Evolutionary conservation across 2,888 invertebrate species (phyloP).

Genomic region (Meteorus cinctellus): DNA sequence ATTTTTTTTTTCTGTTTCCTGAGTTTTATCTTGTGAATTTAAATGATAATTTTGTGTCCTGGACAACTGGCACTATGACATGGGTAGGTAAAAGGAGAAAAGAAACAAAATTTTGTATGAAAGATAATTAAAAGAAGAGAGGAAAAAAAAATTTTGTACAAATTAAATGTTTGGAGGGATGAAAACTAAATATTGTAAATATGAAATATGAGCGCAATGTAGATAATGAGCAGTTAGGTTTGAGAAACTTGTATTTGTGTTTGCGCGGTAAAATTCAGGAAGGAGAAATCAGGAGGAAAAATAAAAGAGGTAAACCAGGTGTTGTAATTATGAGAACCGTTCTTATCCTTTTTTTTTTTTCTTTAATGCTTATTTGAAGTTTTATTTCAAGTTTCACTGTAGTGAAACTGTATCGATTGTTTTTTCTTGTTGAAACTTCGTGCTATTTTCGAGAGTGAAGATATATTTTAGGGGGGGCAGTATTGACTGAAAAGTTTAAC

Average conservation of each 20-base stretch:
- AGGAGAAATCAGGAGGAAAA: neutral
- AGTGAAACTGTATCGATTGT: too few relatives aligned
- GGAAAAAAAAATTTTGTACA: neutral
- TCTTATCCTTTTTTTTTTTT: too few relatives aligned
- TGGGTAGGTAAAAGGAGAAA: conserved; percentile 2
- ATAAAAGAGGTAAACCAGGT: neutral
- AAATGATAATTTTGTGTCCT: neutral
- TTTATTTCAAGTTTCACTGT: too few relatives aligned
- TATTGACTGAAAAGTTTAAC: conserved; percentile 26
- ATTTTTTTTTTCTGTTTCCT: neutral
- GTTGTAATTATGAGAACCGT: too few relatives aligned
- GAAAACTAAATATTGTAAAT: neutral
- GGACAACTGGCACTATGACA: neutral
- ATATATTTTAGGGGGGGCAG: neutral
- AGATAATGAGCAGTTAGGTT: neutral
- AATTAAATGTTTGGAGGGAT: neutral
- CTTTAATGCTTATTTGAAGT: too few relatives aligned
- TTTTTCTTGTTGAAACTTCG: neutral
- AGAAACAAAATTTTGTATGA: neutral
- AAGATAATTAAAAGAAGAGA: too few relatives aligned
- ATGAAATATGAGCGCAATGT: too few relatives aligned
- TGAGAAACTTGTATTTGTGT: neutral
- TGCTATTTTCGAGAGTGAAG: neutral
- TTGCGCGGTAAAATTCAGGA: neutral
- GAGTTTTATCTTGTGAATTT: neutral